Conservation (phyloP, 2,888 invertebrate genomes). For the Papilio elwesi region DNA sequence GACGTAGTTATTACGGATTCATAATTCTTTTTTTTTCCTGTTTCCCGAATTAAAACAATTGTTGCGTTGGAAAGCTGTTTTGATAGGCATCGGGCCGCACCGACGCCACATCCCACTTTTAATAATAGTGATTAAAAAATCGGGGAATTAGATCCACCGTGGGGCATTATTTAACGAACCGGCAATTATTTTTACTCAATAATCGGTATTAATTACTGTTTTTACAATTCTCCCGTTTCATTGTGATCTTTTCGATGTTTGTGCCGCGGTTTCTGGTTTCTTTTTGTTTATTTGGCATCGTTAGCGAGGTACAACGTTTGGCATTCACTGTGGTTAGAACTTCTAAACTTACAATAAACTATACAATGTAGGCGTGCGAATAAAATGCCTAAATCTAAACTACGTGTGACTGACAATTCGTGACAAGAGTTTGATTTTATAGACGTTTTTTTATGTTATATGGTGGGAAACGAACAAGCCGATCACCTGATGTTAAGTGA, state of each 20-base stretch:
- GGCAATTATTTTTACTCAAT: slow-evolving; percentile 74
- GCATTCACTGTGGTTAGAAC: not conserved
- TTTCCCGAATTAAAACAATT: slow-evolving; percentile 76
- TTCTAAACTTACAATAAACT: not conserved
- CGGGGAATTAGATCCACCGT: slow-evolving; percentile 64
- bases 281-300: slow-evolving; percentile 32
- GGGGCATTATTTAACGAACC: slow-evolving; percentile 65
- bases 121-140: slow-evolving; percentile 70
- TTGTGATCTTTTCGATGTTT: slow-evolving; percentile 47
- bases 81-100: slow-evolving; percentile 65
- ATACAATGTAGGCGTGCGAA: no score
- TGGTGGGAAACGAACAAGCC: no score
- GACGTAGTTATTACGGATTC: slow-evolving; percentile 74
- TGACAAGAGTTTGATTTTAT: no score
- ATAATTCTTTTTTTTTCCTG: slow-evolving; percentile 74
- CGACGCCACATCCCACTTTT: slow-evolving; percentile 56
- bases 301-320: not conserved
- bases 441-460: no score
- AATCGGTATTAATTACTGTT: slow-evolving; percentile 72
- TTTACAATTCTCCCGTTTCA: slow-evolving; percentile 58
- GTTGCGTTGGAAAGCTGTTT: slow-evolving; percentile 59
- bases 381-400: no score
- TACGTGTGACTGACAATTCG: no score
- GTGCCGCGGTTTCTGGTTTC: slow-evolving; percentile 40
- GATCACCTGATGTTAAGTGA: no score